Percentiles rank a stretch among this genome's conserved stretches.
phyloP scores from a whole-genome alignment of 2,888 invertebrate species.

The Schizaphis graminum region DNA sequence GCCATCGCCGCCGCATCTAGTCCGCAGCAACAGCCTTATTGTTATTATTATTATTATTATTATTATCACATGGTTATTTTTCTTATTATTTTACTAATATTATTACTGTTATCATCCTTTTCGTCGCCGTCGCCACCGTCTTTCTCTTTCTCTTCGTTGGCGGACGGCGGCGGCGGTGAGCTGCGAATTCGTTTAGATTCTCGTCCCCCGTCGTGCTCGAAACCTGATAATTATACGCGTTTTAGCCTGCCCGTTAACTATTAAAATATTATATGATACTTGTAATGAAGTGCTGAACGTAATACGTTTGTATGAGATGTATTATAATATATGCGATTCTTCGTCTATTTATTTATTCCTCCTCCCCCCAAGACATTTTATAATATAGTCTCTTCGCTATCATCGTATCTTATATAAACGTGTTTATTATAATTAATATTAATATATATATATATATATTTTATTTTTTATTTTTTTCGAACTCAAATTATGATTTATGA shows the following conservation, averaged over 20 bases:
- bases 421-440: background rate
- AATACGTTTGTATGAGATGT: constrained; percentile 21
- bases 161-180: background rate
- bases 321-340: background rate
- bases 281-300: background rate
- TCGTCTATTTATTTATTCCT: background rate
- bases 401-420: background rate
- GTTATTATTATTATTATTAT: background rate
- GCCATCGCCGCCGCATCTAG: constrained; percentile 40
- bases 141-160: background rate
- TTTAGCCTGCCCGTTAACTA: background rate
- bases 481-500: background rate
- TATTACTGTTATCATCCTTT: background rate
- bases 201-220: background rate
- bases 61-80: constrained; percentile 18
- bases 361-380: background rate
- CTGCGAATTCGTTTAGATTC: background rate
- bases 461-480: constrained; percentile 21
- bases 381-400: background rate
- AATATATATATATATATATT: background rate
- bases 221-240: constrained; percentile 1
- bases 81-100: constrained; percentile 27
- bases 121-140: background rate
- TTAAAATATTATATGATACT: constrained; percentile 8
- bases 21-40: constrained; percentile 46